Base-by-base conservation (phyloP, 2,113 vertebrate species). In the Seriola aureovittata region DNA sequence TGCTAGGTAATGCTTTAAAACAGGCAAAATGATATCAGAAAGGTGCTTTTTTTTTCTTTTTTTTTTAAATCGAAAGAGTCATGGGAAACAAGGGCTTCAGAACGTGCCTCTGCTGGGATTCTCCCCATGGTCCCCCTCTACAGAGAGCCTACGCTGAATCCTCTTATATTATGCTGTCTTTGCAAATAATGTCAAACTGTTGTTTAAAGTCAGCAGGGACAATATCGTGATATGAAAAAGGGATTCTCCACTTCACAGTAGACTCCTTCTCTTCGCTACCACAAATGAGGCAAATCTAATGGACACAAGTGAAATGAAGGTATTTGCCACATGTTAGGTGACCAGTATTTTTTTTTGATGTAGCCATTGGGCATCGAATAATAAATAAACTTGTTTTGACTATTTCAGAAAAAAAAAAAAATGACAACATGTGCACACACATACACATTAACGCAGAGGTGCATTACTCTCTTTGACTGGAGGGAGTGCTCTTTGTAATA, bases 181-280 rank as follows among this genome's bases (percentile, higher is more conserved):
- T 85, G 83, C 89, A 86, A 91, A 94, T 91, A 88, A 93, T 87
- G 84, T 85, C 93, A 92, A 86, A 88, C 84, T 76, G 81, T 88
- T 90, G 92, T 93, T 93, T 88, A 81, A 83, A 84, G 84, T 90
- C 93, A 89, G 75, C 72, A 44, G 86, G 77, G 86, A 91, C 75
- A 81, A 85, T 67, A 66, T 68, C 1, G 32, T 13, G 16, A 88
- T 71, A 82, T 68, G 75, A 71, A 91, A 82, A 90, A 81, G 32
- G 48, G 46, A 65, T 64, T 60, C 78, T 75, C 70, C 12, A 58
- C 72, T 36, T 63, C 63, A 36, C 32, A 63, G 62, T 40, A 73
- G 84, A 81, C 54, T 83, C 55, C 50, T 68, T 74, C 78, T 74
- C 81, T 82, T 69, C 68, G 73, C 59, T 83, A 65, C 75, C 78